Evolutionary conservation across 2,888 invertebrate species (phyloP).

Genomic region (Dasypogon diadema): DNA sequence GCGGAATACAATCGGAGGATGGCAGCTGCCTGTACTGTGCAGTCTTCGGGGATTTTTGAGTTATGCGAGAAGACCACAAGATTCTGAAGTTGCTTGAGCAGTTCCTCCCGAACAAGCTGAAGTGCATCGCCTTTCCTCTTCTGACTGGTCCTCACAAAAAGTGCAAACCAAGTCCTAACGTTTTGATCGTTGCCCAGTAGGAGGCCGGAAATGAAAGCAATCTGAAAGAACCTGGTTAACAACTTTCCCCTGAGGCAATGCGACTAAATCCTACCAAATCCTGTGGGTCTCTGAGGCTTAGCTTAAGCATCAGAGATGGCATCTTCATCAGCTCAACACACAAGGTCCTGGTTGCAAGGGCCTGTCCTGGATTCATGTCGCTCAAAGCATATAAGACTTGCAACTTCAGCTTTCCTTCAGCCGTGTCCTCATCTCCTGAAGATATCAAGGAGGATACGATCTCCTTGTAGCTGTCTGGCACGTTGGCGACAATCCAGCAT

Average conservation of each 20-base stretch:
- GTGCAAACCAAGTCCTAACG: slow-evolving; percentile 92
- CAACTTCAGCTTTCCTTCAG: slow-evolving; percentile 80
- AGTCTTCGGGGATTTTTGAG: slow-evolving; percentile 73
- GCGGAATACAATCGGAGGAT: slow-evolving; percentile 92
- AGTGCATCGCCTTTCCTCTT: slow-evolving; percentile 78
- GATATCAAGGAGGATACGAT: slow-evolving; percentile 87
- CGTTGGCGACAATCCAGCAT: slow-evolving; percentile 92
- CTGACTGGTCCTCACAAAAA: slow-evolving; percentile 82
- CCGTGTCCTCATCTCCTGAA: slow-evolving; percentile 91
- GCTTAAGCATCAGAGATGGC: slow-evolving; percentile 87
- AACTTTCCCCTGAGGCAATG: no score
- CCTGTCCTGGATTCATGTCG: slow-evolving; percentile 89
- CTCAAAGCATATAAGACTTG: slow-evolving; percentile 84
- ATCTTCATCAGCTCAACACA: slow-evolving; percentile 91
- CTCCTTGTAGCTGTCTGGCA: slow-evolving; percentile 93
- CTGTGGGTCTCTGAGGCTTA: slow-evolving; percentile 79
- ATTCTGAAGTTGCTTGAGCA: slow-evolving; percentile 77
- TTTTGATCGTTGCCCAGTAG: slow-evolving; percentile 90
- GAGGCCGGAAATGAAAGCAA: slow-evolving; percentile 89
- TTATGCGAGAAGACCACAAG: slow-evolving; percentile 75
- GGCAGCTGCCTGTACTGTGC: slow-evolving; percentile 89
- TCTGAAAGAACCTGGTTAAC: slow-evolving; percentile 65
- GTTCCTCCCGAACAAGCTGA: slow-evolving; percentile 78
- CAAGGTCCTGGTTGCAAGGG: slow-evolving; percentile 84
- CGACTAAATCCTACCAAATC: slow-evolving; percentile 71